Evolutionary conservation across 2,797 vertebrate species (phyloP), one percentile per base, ranked within the genome.

Genomic region (Sarcoramphus papa): DNA sequence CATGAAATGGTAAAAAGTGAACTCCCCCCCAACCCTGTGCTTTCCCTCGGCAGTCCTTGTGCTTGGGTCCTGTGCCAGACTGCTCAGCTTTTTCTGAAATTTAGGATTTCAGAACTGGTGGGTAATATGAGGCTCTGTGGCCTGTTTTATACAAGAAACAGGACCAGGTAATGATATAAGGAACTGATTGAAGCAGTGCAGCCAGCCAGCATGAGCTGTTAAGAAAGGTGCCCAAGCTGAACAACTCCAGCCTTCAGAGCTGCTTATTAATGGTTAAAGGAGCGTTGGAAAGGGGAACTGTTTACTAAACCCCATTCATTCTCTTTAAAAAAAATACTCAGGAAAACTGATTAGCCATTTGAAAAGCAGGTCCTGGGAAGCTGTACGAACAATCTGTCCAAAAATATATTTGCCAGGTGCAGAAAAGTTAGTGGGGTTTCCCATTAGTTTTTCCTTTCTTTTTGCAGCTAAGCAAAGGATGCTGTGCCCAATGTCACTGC

Each of bases 111-210:
- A 5, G 37, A 51, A 5, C 0, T 28, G 37, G 14, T 60, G 72
- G 31, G 33, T 21, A 6, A 16, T 9, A 3, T 0, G 3, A 40
- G 65, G n/a, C 35, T 37, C 21, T 9, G 15, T 13, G 31, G 19
- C 54, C n/a, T 12, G 9, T 48, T 51, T 27, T 28, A 1, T 11
- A 3, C 30, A 10, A 43, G 79, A 30, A 35, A 5, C 1, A 4
- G 54, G 33, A 35, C 2, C 28, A 2, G 40, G 43, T 6, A 3
- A 3, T 12, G 64, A 10, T 6, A 1, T 2, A 3, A 4, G 6
- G 74, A 31, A 3, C 6, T 14, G 56, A 8, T 5, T 4, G 68
- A 25, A 23, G 48, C 53, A 22, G 43, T 7, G 6, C 33, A 7
- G 51, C 14, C 27, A 14, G 33, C n/a, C 51, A 43, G 25, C 10